Evolutionary conservation across 2,888 invertebrate genomes (phyloP), one percentile per base, ranked within the genome.

Genomic region (Teleogryllus oceanicus): DNA sequence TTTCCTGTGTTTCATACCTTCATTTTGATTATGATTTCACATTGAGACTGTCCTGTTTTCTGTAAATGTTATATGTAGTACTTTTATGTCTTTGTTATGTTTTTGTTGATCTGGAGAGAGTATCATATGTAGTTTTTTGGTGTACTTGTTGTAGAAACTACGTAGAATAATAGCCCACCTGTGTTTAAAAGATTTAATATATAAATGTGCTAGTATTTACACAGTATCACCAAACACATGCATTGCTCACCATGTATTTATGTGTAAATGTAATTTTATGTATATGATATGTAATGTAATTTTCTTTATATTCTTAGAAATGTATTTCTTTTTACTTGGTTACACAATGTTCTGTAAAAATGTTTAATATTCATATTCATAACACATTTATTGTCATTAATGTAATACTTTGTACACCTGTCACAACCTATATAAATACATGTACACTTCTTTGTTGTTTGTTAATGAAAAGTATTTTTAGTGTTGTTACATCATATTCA

Each of bases 171-270:
- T 62, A 62, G 13, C 62, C 62, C 62, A 62, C 62, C 62, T 18
- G 62, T n/a, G n/a, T 62, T 62, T 62, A 62, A 62, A n/a, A 62
- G 62, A 62, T 62, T 62, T 62, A 62, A 62, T 62, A 62, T 62
- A 62, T 62, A 62, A 37, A 13, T 62, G n/a, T 62, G 62, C 62
- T 62, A 62, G 37, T 37, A 37, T 37, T 37, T 37, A 37, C 37
- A 37, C n/a, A 62, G 62, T 13, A 12, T 62, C 62, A 62, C 62
- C 62, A 62, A 62, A 62, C 62, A 62, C n/a, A 18, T 62, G 62
- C 62, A 62, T 62, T 62, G 62, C 62, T 62, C 62, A 62, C 62
- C n/a, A n/a, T 62, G 62, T 62, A 62, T 62, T 62, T 62, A 62
- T 62, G n/a, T 62, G 62, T 62, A 62, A 62, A 62, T 62, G 62